Evolutionary conservation across 2,797 vertebrate genomes (phyloP).

Genomic region (Falco concolor): DNA sequence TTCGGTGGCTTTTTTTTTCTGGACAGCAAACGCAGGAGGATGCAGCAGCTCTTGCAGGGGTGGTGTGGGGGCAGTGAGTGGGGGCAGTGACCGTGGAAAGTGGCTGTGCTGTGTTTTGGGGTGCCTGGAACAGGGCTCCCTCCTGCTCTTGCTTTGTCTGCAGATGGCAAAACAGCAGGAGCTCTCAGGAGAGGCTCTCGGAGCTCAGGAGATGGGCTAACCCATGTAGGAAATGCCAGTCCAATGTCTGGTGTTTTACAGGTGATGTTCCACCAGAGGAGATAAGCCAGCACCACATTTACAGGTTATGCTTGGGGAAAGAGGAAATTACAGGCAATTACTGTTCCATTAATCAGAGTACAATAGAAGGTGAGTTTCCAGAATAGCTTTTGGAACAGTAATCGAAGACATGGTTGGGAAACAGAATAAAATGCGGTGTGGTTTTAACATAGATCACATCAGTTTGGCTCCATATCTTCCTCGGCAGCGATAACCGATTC

Average conservation of each 20-base stretch:
- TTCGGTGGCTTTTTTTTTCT: not conserved
- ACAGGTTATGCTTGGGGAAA: not conserved
- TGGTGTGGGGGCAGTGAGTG: not conserved
- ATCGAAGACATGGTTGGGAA: not conserved
- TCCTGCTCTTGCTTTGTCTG: not conserved
- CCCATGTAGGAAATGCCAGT: fast-evolving
- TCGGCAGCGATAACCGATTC: not conserved
- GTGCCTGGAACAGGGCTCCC: not conserved
- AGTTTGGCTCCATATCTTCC: not conserved
- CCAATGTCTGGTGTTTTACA: not conserved
- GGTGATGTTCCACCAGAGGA: not conserved
- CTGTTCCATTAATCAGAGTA: not conserved
- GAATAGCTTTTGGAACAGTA: not conserved
- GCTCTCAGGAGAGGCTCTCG: not conserved
- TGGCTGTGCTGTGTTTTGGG: not conserved
- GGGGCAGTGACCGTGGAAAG: not conserved
- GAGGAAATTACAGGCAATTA: not conserved
- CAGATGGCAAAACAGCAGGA: not conserved
- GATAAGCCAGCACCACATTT: not conserved
- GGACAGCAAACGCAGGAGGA: not conserved
- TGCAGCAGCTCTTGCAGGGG: not conserved
- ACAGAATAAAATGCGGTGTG: not conserved
- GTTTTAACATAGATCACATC: not conserved
- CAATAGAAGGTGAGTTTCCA: not conserved
- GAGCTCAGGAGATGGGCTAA: not conserved